Conservation (phyloP, 2,888 invertebrate species). For the Epistrophe grossulariae region DNA sequence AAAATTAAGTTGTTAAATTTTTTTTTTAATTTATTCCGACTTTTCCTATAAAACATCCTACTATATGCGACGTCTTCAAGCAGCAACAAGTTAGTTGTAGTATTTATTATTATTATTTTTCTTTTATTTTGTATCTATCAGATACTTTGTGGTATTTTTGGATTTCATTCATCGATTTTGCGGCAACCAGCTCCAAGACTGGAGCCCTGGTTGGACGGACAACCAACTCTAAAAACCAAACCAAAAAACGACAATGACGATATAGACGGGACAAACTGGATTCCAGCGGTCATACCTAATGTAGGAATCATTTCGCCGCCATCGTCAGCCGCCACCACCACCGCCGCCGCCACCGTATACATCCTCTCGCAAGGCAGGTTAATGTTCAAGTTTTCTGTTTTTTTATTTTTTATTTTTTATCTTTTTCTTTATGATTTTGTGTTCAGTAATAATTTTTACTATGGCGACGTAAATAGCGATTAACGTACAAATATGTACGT, state of each 20-base stretch:
- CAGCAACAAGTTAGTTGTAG: conserved; percentile 68
- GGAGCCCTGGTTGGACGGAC: conserved; percentile 35
- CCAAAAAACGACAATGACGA: conserved; percentile 48
- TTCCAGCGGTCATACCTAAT: conserved; percentile 59
- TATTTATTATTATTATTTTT: conserved; percentile 58
- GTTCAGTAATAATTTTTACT: conserved; percentile 72
- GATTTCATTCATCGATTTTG: conserved; percentile 74
- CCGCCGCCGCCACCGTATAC: conserved; percentile 34
- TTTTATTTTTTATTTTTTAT: not conserved
- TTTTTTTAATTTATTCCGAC: not conserved
- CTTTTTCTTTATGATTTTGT: conserved; percentile 51
- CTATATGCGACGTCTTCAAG: conserved; percentile 25
- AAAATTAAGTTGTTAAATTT: too few species aligned
- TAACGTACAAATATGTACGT: conserved; percentile 66
- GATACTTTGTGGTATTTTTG: conserved; percentile 69
- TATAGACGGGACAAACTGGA: conserved; percentile 70
- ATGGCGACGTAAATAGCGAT: conserved; percentile 68
- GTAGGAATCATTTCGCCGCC: conserved; percentile 54
- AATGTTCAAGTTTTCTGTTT: conserved; percentile 34
- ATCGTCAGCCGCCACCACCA: conserved; percentile 21
- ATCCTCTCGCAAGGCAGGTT: conserved; percentile 56
- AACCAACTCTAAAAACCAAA: conserved; percentile 12
- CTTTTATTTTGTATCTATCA: conserved; percentile 42
- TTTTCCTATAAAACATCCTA: not conserved
- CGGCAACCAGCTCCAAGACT: conserved; percentile 46